phyloP scores from a whole-genome alignment of 2,797 vertebrate genomes.

The Melanotaenia boesemani region DNA sequence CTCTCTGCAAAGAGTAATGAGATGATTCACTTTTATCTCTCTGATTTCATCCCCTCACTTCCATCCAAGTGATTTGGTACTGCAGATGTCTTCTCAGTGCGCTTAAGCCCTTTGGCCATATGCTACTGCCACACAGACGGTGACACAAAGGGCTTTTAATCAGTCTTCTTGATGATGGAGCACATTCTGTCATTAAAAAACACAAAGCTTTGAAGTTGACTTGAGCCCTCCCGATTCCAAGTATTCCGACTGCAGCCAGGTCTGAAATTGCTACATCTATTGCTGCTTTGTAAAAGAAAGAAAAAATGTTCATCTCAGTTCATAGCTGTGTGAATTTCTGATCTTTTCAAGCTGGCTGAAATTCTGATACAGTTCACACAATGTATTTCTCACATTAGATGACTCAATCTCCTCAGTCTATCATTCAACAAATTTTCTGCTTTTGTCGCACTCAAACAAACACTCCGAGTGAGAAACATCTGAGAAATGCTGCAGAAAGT shows the following conservation, averaged over 20 bases:
- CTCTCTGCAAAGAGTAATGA: constrained; percentile 33
- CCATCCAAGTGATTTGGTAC: constrained; percentile 49
- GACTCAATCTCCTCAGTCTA: constrained; percentile 10
- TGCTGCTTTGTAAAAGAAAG: not conserved
- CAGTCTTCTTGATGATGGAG: constrained; percentile 65
- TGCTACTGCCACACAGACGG: constrained; percentile 49
- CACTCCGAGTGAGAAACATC: not conserved
- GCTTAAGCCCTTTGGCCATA: constrained; percentile 67
- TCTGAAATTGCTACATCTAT: constrained; percentile 15
- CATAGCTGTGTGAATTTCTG: constrained; percentile 23
- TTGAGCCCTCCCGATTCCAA: constrained; percentile 22
- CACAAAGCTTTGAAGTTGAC: constrained; percentile 38
- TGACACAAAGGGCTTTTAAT: constrained; percentile 67
- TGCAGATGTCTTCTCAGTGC: constrained; percentile 60
- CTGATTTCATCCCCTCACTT: constrained; percentile 49
- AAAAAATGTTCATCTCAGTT: constrained; percentile 15
- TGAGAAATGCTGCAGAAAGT: constrained; percentile 2
- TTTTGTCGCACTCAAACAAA: not conserved
- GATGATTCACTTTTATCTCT: constrained; percentile 64
- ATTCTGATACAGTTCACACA: constrained; percentile 8
- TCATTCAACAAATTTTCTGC: constrained; percentile 16
- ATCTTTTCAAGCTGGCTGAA: constrained; percentile 26
- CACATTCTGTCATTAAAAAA: constrained; percentile 66
- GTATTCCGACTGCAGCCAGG: constrained; percentile 22
- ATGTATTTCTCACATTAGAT: constrained; percentile 7